Evolutionary conservation across 2,888 invertebrate species (phyloP).

Genomic region (Carterocephalus palaemon): DNA sequence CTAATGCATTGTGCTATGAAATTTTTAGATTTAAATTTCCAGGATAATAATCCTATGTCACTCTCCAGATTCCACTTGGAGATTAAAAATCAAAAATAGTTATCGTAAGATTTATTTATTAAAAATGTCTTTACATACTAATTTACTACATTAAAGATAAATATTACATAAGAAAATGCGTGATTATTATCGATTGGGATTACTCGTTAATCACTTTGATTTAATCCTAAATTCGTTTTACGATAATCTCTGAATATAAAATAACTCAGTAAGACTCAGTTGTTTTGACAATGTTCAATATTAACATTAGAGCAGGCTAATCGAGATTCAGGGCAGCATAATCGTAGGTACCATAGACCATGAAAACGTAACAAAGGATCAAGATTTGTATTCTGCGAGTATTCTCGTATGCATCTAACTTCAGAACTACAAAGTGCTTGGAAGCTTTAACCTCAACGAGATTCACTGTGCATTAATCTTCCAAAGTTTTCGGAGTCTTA

Average conservation of each 20-base stretch:
- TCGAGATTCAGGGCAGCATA: no score
- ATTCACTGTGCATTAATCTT: constrained; percentile 7
- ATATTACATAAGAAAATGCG: constrained; percentile 6
- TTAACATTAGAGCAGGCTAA: no score
- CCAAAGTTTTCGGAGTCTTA: constrained; percentile 7
- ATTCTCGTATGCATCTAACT: no score
- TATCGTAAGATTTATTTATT: constrained; percentile 30
- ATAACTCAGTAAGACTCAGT: constrained; percentile 8
- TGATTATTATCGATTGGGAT: background rate
- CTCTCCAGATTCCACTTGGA: constrained; percentile 36
- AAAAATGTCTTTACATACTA: constrained; percentile 36
- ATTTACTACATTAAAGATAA: constrained; percentile 16
- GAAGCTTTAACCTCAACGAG: no score
- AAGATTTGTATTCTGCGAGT: no score
- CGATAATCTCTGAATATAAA: constrained; percentile 10
- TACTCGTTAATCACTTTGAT: constrained; percentile 18
- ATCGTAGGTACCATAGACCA: no score
- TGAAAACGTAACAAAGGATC: no score
- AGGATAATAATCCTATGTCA: no score
- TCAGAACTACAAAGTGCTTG: no score
- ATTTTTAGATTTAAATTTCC: no score
- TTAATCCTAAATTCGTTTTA: constrained; percentile 14
- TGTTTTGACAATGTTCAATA: no score
- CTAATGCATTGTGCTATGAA: no score
- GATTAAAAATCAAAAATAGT: constrained; percentile 32